phyloP scores from a whole-genome alignment of 2,113 vertebrate genomes.

The Propithecus coquereli region DNA sequence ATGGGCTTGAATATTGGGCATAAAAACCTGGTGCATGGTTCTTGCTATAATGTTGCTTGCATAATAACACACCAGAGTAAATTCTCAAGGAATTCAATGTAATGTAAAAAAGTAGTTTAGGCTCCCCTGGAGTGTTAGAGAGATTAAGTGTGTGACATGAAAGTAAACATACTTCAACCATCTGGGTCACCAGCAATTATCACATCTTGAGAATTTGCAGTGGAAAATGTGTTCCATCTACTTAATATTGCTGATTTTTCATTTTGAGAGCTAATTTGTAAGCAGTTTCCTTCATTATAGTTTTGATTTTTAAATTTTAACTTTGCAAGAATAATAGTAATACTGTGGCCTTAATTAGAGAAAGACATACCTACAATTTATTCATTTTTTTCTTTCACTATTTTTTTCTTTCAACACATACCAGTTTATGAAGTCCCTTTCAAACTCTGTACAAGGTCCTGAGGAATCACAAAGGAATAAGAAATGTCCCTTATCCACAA shows the following conservation, averaged over 20 bases:
- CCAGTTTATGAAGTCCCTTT: neutral
- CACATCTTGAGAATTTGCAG: neutral
- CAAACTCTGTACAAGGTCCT: neutral
- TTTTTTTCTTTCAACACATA: neutral
- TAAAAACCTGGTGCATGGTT: conserved; percentile 65
- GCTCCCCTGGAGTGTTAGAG: conserved; percentile 32
- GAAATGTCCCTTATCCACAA: neutral
- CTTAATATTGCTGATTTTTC: neutral
- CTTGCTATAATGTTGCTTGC: conserved; percentile 50
- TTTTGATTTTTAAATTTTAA: neutral
- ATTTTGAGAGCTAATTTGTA: neutral
- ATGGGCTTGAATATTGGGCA: conserved; percentile 61
- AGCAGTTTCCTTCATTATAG: neutral
- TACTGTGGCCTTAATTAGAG: neutral
- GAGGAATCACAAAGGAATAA: neutral
- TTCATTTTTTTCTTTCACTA: neutral
- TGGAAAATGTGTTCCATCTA: conserved; percentile 1
- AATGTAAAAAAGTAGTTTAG: conserved; percentile 51
- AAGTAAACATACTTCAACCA: conserved; percentile 55
- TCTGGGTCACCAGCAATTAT: neutral
- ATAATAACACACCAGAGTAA: conserved; percentile 60
- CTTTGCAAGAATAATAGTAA: neutral
- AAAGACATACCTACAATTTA: neutral
- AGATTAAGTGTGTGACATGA: conserved; percentile 64
- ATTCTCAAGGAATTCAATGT: conserved; percentile 68